Evolutionary conservation across 2,797 vertebrate genomes (phyloP), one percentile per base, ranked within the genome.

Genomic region (Erethizon dorsatum): DNA sequence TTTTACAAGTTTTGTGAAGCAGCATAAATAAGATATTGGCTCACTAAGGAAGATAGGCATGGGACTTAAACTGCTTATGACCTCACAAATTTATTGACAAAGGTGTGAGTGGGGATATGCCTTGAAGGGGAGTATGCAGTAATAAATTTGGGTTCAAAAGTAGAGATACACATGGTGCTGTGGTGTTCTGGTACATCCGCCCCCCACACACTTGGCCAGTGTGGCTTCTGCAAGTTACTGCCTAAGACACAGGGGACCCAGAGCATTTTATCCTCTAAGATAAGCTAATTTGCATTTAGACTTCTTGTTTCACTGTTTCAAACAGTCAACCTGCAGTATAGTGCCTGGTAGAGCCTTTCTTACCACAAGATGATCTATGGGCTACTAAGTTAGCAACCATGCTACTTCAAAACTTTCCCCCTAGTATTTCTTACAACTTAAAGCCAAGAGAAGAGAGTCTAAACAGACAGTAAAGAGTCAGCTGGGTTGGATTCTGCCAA

Each of bases 61-160:
- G 96, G 57, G 98, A 99, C 98, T 99, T 98, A 99, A 99, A 96
- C 97, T 77, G 94, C 97, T 65, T 98, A 96, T 54, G 99, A 99
- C 90, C 98, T 99, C 92, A 94, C 98, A 78, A 31, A 28, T 77
- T 90, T 83, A 20, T 83, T 77, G 47, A 10, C 26, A 59, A 47
- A 89, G 75, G 41, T 84, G n/a, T 54, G 75, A 37, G 1, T 41
- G 15, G 52, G 4, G 12, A 79, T 14, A 9, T 79, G 28, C 1
- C 15, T 24, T 47, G 59, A 56, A 45, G 65, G 26, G 65, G 9
- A 45, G 33, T 41, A 22, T 18, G 5, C 26, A 6, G 5, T 52
- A 33, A 52, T 31, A 52, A n/a, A 71, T 13, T 20, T 41, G 15
- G 61, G 3, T n/a, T 54, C 26, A 17, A 54, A 84, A 52, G 45